Evolutionary conservation across 2,888 invertebrate species (phyloP).

Genomic region (Drosophila meridionalis): DNA sequence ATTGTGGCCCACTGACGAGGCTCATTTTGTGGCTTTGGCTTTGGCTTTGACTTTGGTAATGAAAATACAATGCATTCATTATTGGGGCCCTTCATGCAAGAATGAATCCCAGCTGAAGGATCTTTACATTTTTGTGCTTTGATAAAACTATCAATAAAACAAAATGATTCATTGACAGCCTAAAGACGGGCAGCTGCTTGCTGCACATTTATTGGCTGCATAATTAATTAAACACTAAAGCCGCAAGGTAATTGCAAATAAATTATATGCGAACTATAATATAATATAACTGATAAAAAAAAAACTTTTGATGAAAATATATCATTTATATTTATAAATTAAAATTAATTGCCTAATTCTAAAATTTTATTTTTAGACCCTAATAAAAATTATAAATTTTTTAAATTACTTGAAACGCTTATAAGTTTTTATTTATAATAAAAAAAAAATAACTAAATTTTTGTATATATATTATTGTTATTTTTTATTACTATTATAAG

Average conservation of each 20-base stretch:
- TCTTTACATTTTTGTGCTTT: not conserved
- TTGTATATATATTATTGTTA: too few relatives aligned
- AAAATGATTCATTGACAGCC: constrained; percentile 21
- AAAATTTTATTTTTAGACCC: too few relatives aligned
- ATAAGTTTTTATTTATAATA: too few relatives aligned
- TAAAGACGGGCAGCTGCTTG: constrained; percentile 9
- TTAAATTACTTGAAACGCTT: too few relatives aligned
- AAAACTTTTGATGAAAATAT: too few relatives aligned
- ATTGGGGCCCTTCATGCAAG: constrained; percentile 69
- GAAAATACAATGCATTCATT: constrained; percentile 38
- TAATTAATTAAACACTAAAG: constrained; percentile 18
- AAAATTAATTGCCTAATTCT: too few relatives aligned
- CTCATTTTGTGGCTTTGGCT: constrained; percentile 27
- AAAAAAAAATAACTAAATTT: too few relatives aligned
- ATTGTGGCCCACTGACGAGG: constrained; percentile 20
- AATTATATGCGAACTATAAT: constrained; percentile 13
- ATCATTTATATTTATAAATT: too few relatives aligned
- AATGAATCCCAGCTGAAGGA: constrained; percentile 63
- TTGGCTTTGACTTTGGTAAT: constrained; percentile 65
- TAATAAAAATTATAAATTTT: too few relatives aligned
- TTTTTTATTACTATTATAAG: too few relatives aligned
- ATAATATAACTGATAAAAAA: too few relatives aligned
- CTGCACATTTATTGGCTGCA: constrained; percentile 3
- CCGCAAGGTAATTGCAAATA: constrained; percentile 47
- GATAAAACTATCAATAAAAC: not conserved